These are phyloP conservation scores for Podarcis siculus DNA, from an alignment of 2,797 vertebrate species.

Conservation along the genomic window DNA sequence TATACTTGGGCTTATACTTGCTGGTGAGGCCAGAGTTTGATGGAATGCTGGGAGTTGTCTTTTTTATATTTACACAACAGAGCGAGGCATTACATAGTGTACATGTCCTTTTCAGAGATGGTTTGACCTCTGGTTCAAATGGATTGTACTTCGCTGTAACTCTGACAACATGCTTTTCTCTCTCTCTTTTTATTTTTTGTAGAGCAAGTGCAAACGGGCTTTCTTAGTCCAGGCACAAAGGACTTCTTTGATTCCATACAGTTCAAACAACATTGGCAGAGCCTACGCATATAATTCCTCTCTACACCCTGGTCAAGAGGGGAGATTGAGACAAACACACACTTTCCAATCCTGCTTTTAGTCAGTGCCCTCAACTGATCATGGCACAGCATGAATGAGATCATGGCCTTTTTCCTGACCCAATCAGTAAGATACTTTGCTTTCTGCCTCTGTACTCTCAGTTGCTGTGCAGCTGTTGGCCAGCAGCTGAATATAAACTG, in stretches of 20 bases:
- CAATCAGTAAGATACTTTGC: not conserved
- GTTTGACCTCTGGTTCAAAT: slow-evolving; percentile 36
- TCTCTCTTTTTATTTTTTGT: slow-evolving; percentile 8
- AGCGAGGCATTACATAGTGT: not conserved
- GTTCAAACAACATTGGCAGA: slow-evolving; percentile 42
- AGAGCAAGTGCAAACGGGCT: slow-evolving; percentile 16
- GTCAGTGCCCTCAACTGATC: not conserved
- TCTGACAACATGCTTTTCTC: not conserved
- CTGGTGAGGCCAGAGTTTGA: not conserved
- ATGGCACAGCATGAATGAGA: not conserved
- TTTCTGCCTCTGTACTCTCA: not conserved
- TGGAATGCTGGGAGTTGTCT: not conserved
- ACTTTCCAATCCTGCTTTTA: not conserved
- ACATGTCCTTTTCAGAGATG: slow-evolving; percentile 16
- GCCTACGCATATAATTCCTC: slow-evolving; percentile 6
- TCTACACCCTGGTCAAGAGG: slow-evolving; percentile 26
- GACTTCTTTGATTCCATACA: slow-evolving; percentile 66
- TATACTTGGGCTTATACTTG: not conserved
- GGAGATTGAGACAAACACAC: slow-evolving; percentile 6
- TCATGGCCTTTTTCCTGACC: slow-evolving; percentile 11
- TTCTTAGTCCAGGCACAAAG: slow-evolving; percentile 46
- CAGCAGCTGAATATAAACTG: not conserved
- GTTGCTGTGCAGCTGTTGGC: not conserved
- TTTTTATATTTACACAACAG: not conserved
- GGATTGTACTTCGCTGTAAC: slow-evolving; percentile 5